Evolutionary conservation across 1,140 invertebrate species (phyloP).

Genomic region (Reticulitermes speratus): DNA sequence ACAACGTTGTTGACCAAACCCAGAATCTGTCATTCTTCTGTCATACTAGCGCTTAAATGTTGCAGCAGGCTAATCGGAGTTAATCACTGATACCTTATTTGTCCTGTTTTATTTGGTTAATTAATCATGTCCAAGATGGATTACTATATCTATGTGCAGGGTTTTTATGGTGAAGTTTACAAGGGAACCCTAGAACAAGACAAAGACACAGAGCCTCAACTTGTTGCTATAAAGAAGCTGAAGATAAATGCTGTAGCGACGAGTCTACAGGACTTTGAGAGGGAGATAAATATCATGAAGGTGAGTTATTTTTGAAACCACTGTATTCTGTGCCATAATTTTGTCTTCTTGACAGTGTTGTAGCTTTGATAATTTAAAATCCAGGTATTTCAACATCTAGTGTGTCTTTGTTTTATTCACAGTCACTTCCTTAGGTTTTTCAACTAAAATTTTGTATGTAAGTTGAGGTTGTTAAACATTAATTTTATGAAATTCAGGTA

Average conservation of each 20-base stretch:
- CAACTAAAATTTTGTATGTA: no score
- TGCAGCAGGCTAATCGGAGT: no score
- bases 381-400: not conserved
- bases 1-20: no score
- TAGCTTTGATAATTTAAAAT: not conserved
- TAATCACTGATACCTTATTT: no score
- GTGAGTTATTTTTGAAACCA: conserved; percentile 41
- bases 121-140: no score
- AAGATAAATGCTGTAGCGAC: conserved; percentile 52
- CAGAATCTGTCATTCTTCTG: no score
- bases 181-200: conserved; percentile 59
- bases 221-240: conserved; percentile 74
- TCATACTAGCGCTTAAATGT: no score
- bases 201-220: conserved; percentile 49
- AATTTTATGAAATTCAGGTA: no score
- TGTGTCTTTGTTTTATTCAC: not conserved
- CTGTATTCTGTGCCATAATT: not conserved
- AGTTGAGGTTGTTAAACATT: no score
- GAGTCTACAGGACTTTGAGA: conserved; percentile 59
- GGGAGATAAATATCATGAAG: conserved; percentile 79
- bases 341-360: not conserved
- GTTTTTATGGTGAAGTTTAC: conserved; percentile 72
- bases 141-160: conserved; percentile 44
- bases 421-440: no score
- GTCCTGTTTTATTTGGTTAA: no score